Conservation (phyloP, 2,888 invertebrate species). For the Chloromyia formosa region DNA sequence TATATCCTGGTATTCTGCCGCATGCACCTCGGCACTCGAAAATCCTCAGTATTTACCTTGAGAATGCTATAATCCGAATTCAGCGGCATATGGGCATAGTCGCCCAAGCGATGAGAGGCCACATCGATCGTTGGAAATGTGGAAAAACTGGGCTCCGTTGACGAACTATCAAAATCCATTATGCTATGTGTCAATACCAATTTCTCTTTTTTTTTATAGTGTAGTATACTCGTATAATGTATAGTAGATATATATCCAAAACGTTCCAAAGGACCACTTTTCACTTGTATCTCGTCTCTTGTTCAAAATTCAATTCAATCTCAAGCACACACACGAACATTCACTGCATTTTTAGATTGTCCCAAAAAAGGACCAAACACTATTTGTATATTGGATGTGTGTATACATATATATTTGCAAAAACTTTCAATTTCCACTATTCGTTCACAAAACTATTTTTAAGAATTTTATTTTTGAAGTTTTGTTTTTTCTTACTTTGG, state of each 20-base stretch:
- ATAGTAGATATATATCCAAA: no score
- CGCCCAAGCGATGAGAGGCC: slow-evolving; percentile 44
- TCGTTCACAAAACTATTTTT: slow-evolving; percentile 13
- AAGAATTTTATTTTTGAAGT: no score
- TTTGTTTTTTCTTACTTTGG: no score
- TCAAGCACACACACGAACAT: slow-evolving; percentile 21
- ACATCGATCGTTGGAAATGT: slow-evolving; percentile 41
- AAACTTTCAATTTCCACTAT: slow-evolving; percentile 24
- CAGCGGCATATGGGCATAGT: slow-evolving; percentile 44
- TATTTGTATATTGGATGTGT: not conserved
- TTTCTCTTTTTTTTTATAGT: not conserved
- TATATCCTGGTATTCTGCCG: no score
- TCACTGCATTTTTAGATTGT: slow-evolving; percentile 26
- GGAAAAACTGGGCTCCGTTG: slow-evolving; percentile 34
- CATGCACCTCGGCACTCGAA: no score
- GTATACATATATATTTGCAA: slow-evolving; percentile 31
- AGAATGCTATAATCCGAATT: slow-evolving; percentile 47
- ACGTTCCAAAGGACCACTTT: no score
- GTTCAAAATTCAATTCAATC: slow-evolving; percentile 24
- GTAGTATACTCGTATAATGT: no score
- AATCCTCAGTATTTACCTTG: slow-evolving; percentile 43
- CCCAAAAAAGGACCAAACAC: slow-evolving; percentile 36
- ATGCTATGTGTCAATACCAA: slow-evolving; percentile 27
- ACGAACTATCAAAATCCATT: slow-evolving; percentile 44
- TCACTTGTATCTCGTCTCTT: not conserved